phyloP scores from a whole-genome alignment of 2,113 vertebrate genomes.

The Tragelaphus buxtoni region DNA sequence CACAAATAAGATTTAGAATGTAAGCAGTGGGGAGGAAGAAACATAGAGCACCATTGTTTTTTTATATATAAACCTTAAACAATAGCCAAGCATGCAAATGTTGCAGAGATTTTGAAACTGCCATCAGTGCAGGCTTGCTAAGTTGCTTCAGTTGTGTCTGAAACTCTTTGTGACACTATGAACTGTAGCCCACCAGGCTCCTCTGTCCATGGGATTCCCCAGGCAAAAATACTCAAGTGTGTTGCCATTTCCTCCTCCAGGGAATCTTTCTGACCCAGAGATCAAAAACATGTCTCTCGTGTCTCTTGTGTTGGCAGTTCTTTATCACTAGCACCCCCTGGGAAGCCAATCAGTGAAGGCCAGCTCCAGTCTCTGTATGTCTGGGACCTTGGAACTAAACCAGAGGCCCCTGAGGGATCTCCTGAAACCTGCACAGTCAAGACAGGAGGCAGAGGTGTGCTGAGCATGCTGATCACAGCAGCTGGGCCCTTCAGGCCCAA shows the following conservation, averaged over 20 bases:
- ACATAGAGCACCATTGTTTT: accelerated
- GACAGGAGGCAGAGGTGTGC: neutral
- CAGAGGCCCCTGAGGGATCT: neutral
- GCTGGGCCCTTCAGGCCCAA: neutral
- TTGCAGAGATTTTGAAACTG: neutral
- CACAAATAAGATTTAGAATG: neutral
- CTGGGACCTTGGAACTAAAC: neutral
- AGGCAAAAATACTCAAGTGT: neutral
- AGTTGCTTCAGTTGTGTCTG: accelerated
- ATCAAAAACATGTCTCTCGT: neutral
- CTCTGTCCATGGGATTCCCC: neutral
- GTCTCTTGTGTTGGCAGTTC: neutral
- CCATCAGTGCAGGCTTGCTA: neutral
- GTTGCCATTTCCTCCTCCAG: neutral
- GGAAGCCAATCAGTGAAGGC: neutral
- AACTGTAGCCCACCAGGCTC: neutral
- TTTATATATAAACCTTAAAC: neutral
- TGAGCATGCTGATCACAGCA: no score
- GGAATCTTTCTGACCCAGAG: neutral
- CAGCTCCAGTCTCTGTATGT: neutral
- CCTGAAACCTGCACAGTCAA: neutral
- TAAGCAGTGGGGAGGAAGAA: neutral
- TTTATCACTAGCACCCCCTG: neutral
- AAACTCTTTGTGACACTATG: neutral
- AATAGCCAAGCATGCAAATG: accelerated